Evolutionary conservation across 2,888 invertebrate species (phyloP).

Genomic region (Himalopsyche anomala): DNA sequence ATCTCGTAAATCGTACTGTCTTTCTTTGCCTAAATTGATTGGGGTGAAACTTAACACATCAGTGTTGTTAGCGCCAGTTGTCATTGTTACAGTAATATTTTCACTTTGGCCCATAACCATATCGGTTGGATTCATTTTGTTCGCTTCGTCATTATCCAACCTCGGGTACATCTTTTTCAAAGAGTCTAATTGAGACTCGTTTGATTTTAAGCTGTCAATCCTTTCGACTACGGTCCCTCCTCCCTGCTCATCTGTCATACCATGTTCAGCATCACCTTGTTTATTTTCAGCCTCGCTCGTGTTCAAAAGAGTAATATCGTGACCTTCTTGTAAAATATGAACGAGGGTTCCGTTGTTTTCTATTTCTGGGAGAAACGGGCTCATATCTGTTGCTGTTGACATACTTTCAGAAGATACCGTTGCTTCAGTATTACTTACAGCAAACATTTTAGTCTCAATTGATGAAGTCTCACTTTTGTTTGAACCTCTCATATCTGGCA

Average conservation of each 20-base stretch:
- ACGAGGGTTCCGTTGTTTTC: constrained; percentile 79
- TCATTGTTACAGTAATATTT: constrained; percentile 52
- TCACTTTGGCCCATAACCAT: constrained; percentile 58
- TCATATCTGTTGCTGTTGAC: constrained; percentile 77
- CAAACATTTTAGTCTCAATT: not conserved
- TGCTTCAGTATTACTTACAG: not conserved
- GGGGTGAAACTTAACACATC: constrained; percentile 68
- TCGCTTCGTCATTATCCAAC: constrained; percentile 75
- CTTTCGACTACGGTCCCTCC: constrained; percentile 28
- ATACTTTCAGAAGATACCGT: constrained; percentile 55
- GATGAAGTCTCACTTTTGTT: not conserved
- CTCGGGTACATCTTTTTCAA: constrained; percentile 70
- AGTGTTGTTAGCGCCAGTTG: constrained; percentile 41
- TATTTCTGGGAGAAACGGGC: constrained; percentile 81
- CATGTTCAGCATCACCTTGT: constrained; percentile 36
- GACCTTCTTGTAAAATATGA: constrained; percentile 78
- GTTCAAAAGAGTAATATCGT: constrained; percentile 72
- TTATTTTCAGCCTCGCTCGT: constrained; percentile 62
- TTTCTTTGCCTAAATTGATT: constrained; percentile 59
- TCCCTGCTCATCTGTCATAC: not conserved
- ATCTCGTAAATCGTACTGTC: constrained; percentile 54
- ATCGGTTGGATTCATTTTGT: constrained; percentile 72
- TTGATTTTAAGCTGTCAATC: constrained; percentile 19
- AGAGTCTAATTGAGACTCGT: constrained; percentile 49
- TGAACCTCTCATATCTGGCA: not conserved